Conservation (phyloP, 2,888 invertebrate genomes). For the Troglohyphantes excavatus region DNA sequence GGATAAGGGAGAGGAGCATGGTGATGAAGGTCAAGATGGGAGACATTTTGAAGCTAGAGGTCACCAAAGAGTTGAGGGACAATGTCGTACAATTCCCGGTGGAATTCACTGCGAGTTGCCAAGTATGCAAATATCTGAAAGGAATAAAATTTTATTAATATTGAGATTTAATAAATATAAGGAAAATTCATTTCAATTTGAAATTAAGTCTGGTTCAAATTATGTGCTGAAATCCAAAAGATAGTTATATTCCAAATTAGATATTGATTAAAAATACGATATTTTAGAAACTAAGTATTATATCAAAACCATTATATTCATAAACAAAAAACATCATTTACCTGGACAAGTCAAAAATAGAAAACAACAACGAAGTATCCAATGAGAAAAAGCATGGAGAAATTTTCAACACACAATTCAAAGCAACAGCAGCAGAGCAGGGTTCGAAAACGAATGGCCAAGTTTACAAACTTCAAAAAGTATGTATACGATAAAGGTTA, state of each 20-base stretch:
- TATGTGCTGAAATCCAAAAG: too few relatives aligned
- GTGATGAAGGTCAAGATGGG: neutral
- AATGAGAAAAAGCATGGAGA: conserved; percentile 13
- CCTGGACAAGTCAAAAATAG: conserved; percentile 10
- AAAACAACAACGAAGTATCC: conserved; percentile 29
- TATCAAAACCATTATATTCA: too few relatives aligned
- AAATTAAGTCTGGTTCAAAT: neutral
- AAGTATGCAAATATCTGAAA: neutral
- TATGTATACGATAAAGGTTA: conserved; percentile 45
- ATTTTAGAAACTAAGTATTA: too few relatives aligned
- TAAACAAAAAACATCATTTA: conserved; percentile 8
- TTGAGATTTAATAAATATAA: neutral
- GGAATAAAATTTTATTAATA: neutral
- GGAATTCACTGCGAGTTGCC: neutral
- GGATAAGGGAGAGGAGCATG: conserved; percentile 28
- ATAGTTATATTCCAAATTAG: too few relatives aligned
- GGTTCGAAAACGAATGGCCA: conserved; percentile 47
- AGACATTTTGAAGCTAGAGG: conserved; percentile 31
- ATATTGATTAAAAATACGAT: too few relatives aligned
- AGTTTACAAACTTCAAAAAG: conserved; percentile 42
- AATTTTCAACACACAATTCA: neutral
- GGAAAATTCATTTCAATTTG: neutral
- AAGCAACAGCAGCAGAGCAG: neutral
- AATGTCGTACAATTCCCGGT: neutral
- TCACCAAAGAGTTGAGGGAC: neutral